These are phyloP conservation scores for Trichechus manatus DNA, from an alignment of 2,113 vertebrate species.

Conservation along the genomic window DNA sequence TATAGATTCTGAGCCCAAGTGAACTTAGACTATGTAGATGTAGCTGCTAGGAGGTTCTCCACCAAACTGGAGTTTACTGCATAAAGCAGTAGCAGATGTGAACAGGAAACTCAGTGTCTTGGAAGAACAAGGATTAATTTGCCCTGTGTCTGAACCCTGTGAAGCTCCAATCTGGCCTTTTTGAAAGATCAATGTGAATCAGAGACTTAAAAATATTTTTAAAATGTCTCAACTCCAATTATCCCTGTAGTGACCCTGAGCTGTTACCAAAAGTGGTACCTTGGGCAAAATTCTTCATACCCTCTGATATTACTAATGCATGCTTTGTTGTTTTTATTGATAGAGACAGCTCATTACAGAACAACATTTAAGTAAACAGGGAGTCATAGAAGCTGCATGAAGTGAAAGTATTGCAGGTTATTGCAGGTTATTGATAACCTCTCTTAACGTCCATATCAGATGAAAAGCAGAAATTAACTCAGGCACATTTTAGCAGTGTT, in stretches of 20 bases:
- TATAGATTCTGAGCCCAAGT: neutral
- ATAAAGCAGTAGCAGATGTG: neutral
- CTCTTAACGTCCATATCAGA: neutral
- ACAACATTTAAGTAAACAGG: neutral
- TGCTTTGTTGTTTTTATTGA: neutral
- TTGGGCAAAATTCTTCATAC: neutral
- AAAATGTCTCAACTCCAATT: neutral
- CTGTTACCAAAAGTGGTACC: neutral
- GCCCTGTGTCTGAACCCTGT: neutral
- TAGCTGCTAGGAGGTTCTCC: neutral
- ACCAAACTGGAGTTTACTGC: rapidly evolving
- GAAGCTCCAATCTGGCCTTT: neutral
- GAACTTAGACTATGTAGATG: neutral
- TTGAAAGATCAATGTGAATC: neutral
- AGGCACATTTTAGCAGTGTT: neutral
- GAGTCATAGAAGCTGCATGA: no score
- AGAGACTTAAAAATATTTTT: neutral
- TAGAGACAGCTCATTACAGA: neutral
- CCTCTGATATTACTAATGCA: neutral
- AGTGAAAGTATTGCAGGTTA: neutral
- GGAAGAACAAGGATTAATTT: neutral
- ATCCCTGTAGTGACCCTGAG: neutral
- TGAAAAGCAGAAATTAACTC: neutral
- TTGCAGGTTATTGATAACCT: neutral
- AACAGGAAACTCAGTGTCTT: neutral